phyloP scores from a whole-genome alignment of 2,113 vertebrate genomes.

The Ciconia maguari region DNA sequence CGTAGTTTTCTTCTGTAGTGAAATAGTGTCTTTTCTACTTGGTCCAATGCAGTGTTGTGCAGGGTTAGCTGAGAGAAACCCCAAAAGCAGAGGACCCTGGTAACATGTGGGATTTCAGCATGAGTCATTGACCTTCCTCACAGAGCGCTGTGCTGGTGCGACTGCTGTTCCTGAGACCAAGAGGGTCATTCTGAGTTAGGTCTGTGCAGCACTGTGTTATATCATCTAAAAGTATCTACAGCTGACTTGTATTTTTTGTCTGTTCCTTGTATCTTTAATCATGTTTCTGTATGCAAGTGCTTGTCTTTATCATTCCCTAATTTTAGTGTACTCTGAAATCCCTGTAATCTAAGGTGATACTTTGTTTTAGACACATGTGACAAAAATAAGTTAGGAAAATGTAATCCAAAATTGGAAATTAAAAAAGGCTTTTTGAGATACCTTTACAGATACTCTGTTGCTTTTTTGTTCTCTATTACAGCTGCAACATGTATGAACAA shows the following conservation, averaged over 20 bases:
- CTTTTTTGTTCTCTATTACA: background rate
- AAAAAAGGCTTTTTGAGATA: background rate
- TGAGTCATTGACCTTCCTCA: background rate
- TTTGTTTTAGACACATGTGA: background rate
- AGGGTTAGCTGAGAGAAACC: background rate
- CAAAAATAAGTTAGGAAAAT: background rate
- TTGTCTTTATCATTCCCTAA: background rate
- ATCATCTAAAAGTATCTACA: background rate
- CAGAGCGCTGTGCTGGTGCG: fast-evolving
- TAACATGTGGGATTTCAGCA: background rate
- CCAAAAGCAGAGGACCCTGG: background rate
- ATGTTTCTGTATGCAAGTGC: background rate
- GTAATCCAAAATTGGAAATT: background rate
- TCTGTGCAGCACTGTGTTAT: background rate
- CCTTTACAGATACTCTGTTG: background rate
- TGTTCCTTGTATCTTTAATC: background rate
- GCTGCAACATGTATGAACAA: background rate
- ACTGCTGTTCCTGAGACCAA: background rate
- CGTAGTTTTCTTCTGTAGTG: background rate
- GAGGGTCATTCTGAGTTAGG: background rate
- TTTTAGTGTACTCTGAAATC: background rate
- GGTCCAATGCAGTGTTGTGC: background rate
- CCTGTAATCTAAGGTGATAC: background rate
- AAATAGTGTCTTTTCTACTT: background rate
- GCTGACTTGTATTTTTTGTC: background rate